phyloP scores from a whole-genome alignment of 2,797 vertebrate species.

The Phylloscopus collybita region DNA sequence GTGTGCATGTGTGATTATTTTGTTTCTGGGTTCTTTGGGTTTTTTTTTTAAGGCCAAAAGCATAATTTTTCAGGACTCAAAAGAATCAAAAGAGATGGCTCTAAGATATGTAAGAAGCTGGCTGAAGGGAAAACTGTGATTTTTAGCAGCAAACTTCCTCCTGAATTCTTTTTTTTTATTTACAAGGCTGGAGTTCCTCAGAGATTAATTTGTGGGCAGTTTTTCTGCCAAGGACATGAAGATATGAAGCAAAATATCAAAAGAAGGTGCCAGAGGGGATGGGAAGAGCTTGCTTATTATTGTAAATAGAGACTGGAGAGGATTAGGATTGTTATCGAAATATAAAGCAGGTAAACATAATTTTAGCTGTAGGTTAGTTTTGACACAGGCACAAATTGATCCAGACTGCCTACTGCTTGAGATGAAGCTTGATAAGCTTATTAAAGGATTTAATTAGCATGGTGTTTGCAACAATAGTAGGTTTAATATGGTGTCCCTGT shows the following conservation, averaged over 20 bases:
- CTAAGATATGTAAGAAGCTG: background rate
- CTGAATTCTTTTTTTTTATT: background rate
- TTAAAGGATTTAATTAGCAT: background rate
- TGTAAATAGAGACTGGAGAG: background rate
- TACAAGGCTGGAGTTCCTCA: background rate
- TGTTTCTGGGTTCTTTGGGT: background rate
- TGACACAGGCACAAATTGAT: background rate
- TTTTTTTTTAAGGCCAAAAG: background rate
- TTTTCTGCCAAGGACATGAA: conserved; percentile 7
- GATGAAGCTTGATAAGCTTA: background rate
- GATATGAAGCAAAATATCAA: background rate
- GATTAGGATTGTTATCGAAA: conserved; percentile 10
- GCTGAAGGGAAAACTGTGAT: background rate
- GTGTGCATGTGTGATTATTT: background rate
- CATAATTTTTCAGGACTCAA: background rate
- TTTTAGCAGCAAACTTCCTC: background rate
- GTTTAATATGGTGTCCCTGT: background rate
- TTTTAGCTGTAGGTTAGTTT: conserved; percentile 11
- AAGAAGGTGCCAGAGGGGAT: background rate
- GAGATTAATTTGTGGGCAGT: background rate
- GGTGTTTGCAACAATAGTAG: background rate
- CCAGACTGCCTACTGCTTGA: background rate
- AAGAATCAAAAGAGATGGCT: background rate
- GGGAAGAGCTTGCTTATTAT: background rate
- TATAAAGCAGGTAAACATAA: background rate